A percentile compares a stretch with the other conserved stretches of the same genome.
These are phyloP conservation scores for Parnassius apollo DNA, from an alignment of 2,888 invertebrate species.

Conservation along the genomic window DNA sequence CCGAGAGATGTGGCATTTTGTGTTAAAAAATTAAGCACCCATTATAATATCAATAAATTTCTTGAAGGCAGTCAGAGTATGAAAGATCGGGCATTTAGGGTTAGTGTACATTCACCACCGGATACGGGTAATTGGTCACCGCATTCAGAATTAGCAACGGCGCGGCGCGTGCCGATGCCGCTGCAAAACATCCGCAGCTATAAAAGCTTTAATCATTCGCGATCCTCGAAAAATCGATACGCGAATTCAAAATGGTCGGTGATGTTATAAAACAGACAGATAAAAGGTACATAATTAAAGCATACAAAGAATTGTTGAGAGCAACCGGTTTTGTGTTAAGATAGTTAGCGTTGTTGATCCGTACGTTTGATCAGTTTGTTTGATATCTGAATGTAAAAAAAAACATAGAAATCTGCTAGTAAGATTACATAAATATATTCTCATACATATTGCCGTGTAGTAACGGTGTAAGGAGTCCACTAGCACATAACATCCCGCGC, in stretches of 20 bases:
- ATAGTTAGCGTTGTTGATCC: too few species aligned
- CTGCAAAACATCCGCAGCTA: not conserved
- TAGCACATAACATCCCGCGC: too few species aligned
- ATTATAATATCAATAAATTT: not conserved
- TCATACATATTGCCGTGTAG: too few species aligned
- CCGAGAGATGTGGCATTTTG: too few species aligned
- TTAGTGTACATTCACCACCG: slow-evolving; percentile 19
- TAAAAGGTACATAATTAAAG: slow-evolving; percentile 14
- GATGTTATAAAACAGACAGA: slow-evolving; percentile 18
- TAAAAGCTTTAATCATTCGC: slow-evolving; percentile 22
- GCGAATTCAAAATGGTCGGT: slow-evolving; percentile 17
- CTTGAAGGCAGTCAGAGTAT: not conserved
- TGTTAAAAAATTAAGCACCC: too few species aligned
- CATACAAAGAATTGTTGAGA: not conserved
- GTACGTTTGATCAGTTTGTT: too few species aligned
- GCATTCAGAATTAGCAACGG: slow-evolving; percentile 21
- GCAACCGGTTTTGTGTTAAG: too few species aligned
- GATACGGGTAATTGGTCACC: slow-evolving; percentile 24
- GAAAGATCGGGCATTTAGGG: slow-evolving; percentile 10
- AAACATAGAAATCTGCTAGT: too few species aligned
- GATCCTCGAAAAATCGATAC: slow-evolving; percentile 19
- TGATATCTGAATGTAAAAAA: too few species aligned
- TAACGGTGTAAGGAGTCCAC: too few species aligned
- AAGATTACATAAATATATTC: too few species aligned
- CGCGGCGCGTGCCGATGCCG: slow-evolving; percentile 23